phyloP scores from a whole-genome alignment of 1,140 invertebrate genomes.

The Drosophila arawakana region DNA sequence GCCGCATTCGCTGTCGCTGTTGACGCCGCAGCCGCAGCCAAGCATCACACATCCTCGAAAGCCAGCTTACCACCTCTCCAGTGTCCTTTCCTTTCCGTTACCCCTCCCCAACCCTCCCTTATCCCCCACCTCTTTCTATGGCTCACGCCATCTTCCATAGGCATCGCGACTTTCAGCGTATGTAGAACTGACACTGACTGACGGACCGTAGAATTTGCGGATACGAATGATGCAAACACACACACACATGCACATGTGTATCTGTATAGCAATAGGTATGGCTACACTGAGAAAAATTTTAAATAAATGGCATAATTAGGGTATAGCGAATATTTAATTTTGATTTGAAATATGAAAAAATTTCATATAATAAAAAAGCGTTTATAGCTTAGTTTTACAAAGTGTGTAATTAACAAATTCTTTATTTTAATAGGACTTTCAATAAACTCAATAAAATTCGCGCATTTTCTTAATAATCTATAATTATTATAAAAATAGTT shows the following conservation, averaged over 20 bases:
- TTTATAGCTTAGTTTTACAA: no score
- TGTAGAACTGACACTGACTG: slow-evolving; percentile 61
- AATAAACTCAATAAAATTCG: no score
- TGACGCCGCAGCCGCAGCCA: slow-evolving; percentile 32
- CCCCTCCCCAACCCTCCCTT: not conserved
- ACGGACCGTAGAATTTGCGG: slow-evolving; percentile 51
- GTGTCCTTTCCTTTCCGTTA: slow-evolving; percentile 7
- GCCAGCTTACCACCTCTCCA: not conserved
- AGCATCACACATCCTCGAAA: slow-evolving; percentile 34
- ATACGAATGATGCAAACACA: slow-evolving; percentile 34
- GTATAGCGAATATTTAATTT: no score
- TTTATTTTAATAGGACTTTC: no score
- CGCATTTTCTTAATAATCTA: no score
- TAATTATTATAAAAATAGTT: no score
- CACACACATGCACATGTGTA: not conserved
- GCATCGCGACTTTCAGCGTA: slow-evolving; percentile 59
- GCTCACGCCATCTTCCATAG: slow-evolving; percentile 20
- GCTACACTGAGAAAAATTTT: no score
- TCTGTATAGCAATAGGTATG: not conserved
- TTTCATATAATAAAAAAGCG: no score
- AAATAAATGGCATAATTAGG: no score
- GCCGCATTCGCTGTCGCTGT: slow-evolving; percentile 5
- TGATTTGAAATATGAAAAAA: no score
- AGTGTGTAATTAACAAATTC: no score
- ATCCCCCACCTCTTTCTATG: not conserved